Percentiles rank a stretch among this genome's conserved stretches.
These are phyloP conservation scores for Syngnathus scovelli DNA, from an alignment of 2,113 vertebrate genomes.

Conservation along the genomic window DNA sequence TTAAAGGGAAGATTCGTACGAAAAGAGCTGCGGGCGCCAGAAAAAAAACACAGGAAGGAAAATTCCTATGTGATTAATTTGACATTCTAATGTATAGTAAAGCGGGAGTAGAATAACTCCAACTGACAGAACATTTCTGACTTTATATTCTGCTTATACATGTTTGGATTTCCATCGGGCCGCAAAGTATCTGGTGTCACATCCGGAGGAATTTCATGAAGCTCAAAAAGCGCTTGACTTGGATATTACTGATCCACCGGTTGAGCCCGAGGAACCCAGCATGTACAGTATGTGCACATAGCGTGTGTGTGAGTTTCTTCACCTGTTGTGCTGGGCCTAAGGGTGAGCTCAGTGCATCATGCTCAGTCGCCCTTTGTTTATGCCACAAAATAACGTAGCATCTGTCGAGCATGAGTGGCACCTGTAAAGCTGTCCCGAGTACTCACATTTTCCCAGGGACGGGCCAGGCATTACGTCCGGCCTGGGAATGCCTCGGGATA, in stretches of 20 bases:
- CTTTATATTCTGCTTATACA: constrained; percentile 22
- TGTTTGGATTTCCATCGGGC: constrained; percentile 45
- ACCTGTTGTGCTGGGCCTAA: constrained; percentile 64
- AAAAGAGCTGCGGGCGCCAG: background rate
- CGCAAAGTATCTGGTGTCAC: constrained; percentile 42
- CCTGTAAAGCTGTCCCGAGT: no score
- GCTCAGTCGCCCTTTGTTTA: constrained; percentile 35
- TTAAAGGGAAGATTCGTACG: constrained; percentile 44
- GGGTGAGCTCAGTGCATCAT: constrained; percentile 42
- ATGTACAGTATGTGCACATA: constrained; percentile 8
- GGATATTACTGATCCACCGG: constrained; percentile 68
- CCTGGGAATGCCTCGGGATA: no score
- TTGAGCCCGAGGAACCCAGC: constrained; percentile 58
- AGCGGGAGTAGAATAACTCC: constrained; percentile 33
- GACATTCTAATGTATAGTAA: constrained; percentile 28
- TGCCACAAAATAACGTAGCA: no score
- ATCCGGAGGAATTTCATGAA: constrained; percentile 61
- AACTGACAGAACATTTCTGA: constrained; percentile 38
- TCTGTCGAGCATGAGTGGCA: no score
- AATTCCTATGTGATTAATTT: constrained; percentile 29
- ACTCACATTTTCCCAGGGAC: background rate
- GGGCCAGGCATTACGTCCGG: no score
- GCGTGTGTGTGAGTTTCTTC: constrained; percentile 41
- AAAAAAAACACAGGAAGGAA: constrained; percentile 2
- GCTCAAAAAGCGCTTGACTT: constrained; percentile 51